These are phyloP conservation scores for Dryobotodes eremita DNA, from an alignment of 2,888 invertebrate species.

Conservation along the genomic window DNA sequence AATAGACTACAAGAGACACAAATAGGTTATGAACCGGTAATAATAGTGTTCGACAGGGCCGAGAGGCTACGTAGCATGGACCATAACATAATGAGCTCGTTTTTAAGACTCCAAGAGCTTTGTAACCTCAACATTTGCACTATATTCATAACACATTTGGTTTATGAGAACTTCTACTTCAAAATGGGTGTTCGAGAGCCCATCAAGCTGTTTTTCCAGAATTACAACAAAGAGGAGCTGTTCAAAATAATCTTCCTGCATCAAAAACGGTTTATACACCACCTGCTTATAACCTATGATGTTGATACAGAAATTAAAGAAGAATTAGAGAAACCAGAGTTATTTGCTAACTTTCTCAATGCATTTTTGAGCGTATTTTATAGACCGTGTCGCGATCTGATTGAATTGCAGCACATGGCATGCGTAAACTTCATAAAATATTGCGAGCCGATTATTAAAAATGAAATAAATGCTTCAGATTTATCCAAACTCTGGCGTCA, in stretches of 20 bases:
- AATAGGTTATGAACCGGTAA: slow-evolving; percentile 84
- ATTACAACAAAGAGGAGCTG: slow-evolving; percentile 94
- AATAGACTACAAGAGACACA: slow-evolving; percentile 76
- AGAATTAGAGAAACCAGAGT: slow-evolving; percentile 86
- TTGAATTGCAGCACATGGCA: slow-evolving; percentile 96
- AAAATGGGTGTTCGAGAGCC: slow-evolving; percentile 94
- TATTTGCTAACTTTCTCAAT: slow-evolving; percentile 95
- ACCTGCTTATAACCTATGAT: slow-evolving; percentile 77
- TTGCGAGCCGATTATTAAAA: slow-evolving; percentile 94
- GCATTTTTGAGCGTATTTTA: slow-evolving; percentile 96
- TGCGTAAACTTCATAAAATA: slow-evolving; percentile 94
- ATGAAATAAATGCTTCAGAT: slow-evolving; percentile 92
- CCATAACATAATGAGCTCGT: slow-evolving; percentile 93
- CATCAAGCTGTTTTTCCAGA: slow-evolving; percentile 94
- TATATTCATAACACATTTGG: slow-evolving; percentile 94
- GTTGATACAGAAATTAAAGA: slow-evolving; percentile 75
- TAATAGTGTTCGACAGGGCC: slow-evolving; percentile 95
- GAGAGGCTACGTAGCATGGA: slow-evolving; percentile 95
- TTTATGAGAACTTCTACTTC: slow-evolving; percentile 95
- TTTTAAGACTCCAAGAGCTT: slow-evolving; percentile 94
- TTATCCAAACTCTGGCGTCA: slow-evolving; percentile 94
- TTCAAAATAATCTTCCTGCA: slow-evolving; percentile 86
- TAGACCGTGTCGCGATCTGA: slow-evolving; percentile 95
- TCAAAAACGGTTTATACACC: slow-evolving; percentile 80
- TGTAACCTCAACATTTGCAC: slow-evolving; percentile 93